Conservation (phyloP, 2,888 invertebrate genomes). For the Eulithis prunata region DNA sequence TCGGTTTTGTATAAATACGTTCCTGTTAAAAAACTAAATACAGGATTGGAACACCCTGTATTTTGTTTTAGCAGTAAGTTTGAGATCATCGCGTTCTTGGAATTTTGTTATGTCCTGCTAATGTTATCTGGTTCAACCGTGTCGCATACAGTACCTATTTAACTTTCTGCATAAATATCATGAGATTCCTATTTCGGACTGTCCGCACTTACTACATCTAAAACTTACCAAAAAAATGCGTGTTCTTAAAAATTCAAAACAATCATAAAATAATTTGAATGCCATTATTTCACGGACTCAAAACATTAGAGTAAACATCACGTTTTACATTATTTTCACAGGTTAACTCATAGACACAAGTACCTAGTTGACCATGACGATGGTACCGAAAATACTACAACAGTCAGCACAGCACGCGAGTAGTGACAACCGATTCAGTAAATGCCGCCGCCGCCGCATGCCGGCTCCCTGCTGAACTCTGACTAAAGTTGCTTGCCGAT, state of each 20-base stretch:
- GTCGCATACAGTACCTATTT: no score
- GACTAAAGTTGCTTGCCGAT: no score
- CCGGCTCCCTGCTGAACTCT: neutral
- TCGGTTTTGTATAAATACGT: no score
- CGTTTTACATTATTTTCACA: neutral
- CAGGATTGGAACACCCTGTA: no score
- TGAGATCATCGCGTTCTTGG: slow-evolving; percentile 67
- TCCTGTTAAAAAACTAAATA: no score
- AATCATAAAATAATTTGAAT: slow-evolving; percentile 53
- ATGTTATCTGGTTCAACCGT: slow-evolving; percentile 22
- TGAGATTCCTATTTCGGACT: no score
- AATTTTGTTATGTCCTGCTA: slow-evolving; percentile 46
- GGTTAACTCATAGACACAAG: neutral
- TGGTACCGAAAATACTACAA: slow-evolving; percentile 3
- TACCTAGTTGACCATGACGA: slow-evolving; percentile 23
- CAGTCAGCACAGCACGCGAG: slow-evolving; percentile 21
- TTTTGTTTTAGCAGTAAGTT: slow-evolving; percentile 5
- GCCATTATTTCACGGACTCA: slow-evolving; percentile 43
- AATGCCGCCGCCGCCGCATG: neutral
- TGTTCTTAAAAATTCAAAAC: slow-evolving; percentile 57
- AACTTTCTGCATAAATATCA: no score
- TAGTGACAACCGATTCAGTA: slow-evolving; percentile 6
- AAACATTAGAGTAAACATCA: neutral
- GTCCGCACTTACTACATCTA: neutral
- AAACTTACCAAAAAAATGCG: slow-evolving; percentile 70